Conservation (phyloP, 2,888 invertebrate genomes). For the Melangyna quadrimaculata region DNA sequence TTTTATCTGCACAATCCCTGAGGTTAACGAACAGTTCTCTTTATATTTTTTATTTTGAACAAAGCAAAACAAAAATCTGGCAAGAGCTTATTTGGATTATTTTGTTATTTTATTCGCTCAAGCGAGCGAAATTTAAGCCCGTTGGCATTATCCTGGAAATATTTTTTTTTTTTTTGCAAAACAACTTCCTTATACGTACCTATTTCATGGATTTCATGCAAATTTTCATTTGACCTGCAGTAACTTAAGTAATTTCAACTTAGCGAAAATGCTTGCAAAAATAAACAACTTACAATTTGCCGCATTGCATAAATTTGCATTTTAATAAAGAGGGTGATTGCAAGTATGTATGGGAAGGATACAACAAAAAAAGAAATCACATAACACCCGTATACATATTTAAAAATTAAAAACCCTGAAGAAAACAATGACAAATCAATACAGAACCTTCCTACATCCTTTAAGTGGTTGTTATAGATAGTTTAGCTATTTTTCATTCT, state of each 20-base stretch:
- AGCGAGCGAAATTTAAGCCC: conserved; percentile 45
- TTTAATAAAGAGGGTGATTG: conserved; percentile 1
- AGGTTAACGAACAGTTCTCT: conserved; percentile 56
- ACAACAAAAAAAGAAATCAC: conserved; percentile 7
- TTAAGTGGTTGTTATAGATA: background rate
- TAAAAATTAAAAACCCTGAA: background rate
- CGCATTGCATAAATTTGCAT: conserved; percentile 69
- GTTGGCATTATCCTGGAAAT: conserved; percentile 13
- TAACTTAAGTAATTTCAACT: conserved; percentile 41
- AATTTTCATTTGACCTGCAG: conserved; percentile 21
- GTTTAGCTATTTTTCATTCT: background rate
- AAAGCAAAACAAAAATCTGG: background rate
- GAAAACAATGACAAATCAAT: conserved; percentile 65
- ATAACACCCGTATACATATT: conserved; percentile 26
- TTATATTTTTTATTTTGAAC: conserved; percentile 11
- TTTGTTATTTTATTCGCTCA: conserved; percentile 29
- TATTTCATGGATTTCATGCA: conserved; percentile 30
- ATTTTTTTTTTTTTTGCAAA: conserved; percentile 21
- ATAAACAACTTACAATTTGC: conserved; percentile 50
- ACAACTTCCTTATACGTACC: conserved; percentile 5
- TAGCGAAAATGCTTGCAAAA: conserved; percentile 39
- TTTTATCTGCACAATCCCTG: conserved; percentile 20
- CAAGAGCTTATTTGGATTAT: background rate
- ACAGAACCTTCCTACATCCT: conserved; percentile 42
- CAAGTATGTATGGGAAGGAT: conserved; percentile 14